Conservation (phyloP, 2,888 invertebrate species). For the Listrodromus nycthemerus region DNA sequence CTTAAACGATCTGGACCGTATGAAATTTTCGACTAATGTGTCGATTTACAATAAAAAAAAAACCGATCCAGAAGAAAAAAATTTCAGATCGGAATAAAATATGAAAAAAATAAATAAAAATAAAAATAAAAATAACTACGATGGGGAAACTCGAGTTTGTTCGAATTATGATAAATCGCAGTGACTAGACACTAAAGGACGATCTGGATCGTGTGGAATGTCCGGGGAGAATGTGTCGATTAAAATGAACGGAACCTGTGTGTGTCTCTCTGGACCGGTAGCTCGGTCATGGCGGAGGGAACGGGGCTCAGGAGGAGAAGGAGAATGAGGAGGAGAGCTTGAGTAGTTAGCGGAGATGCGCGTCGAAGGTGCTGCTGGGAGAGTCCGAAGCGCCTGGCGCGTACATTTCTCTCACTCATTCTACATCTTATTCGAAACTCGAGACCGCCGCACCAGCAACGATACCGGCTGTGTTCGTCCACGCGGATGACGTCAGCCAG, state of each 20-base stretch:
- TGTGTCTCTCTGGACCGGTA: background rate
- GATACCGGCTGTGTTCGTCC: conserved; percentile 71
- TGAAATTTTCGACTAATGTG: no score
- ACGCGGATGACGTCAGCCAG: conserved; percentile 66
- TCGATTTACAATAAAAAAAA: no score
- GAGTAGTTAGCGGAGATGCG: background rate
- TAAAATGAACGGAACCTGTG: conserved; percentile 55
- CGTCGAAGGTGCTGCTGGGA: conserved; percentile 5
- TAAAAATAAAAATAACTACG: no score
- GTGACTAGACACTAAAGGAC: conserved; percentile 7
- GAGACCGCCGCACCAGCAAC: conserved; percentile 60
- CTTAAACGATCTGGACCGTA: no score
- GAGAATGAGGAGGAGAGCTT: background rate
- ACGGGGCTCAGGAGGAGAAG: no score
- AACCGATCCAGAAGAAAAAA: no score
- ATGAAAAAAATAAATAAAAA: no score
- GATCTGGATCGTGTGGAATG: background rate
- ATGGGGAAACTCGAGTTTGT: no score
- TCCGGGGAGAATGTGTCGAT: conserved; percentile 10
- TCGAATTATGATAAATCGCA: background rate
- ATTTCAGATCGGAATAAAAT: no score
- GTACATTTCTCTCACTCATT: conserved; percentile 23
- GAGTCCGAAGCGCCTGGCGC: conserved; percentile 2
- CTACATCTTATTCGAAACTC: conserved; percentile 40
- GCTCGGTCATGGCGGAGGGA: no score